A percentile compares a stretch with the other conserved stretches of the same genome.
Evolutionary conservation across 2,113 vertebrate species (phyloP).

Genomic region (Talpa occidentalis): DNA sequence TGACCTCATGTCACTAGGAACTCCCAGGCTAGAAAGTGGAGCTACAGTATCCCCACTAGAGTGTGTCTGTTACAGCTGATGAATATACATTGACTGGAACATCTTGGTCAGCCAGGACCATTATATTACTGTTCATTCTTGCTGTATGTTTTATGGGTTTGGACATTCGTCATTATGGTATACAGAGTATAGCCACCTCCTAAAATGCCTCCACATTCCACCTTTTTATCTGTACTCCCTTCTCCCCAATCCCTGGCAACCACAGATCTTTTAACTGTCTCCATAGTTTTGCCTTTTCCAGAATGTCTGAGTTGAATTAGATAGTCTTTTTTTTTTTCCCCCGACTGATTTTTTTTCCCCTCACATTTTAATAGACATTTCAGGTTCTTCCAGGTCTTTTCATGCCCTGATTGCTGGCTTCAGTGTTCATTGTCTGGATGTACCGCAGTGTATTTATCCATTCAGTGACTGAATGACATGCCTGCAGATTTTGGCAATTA

Average conservation of each 20-base stretch:
- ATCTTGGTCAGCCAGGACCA: neutral
- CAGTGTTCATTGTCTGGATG: neutral
- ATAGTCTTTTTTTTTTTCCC: neutral
- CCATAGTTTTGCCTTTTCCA: neutral
- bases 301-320: neutral
- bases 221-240: neutral
- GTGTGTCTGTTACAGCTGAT: too few relatives aligned
- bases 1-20: neutral
- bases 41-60: too few relatives aligned
- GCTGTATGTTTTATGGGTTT: neutral
- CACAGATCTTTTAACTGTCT: neutral
- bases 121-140: neutral
- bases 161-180: neutral
- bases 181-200: neutral
- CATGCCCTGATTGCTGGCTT: neutral
- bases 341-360: neutral
- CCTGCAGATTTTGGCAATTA: neutral
- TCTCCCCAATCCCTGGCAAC: too few relatives aligned
- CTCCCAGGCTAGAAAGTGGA: neutral
- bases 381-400: neutral
- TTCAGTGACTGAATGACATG: neutral
- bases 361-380: neutral
- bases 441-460: neutral
- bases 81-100: neutral
- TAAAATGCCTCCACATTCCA: neutral